These are phyloP conservation scores for Drosophila phalerata DNA, from an alignment of 2,888 invertebrate genomes.

Conservation along the genomic window DNA sequence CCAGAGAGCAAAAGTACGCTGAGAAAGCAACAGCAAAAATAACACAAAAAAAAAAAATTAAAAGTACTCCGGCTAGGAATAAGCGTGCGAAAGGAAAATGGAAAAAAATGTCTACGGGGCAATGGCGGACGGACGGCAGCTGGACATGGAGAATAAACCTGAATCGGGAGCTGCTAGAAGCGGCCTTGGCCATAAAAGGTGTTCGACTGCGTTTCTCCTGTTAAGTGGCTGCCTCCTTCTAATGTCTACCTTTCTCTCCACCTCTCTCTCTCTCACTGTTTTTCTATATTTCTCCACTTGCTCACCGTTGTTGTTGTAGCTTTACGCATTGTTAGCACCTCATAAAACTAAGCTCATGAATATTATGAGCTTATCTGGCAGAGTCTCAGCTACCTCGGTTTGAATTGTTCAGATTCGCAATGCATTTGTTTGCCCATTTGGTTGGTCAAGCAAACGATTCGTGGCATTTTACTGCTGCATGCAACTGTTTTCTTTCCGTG, in stretches of 20 bases:
- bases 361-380: slow-evolving; percentile 81
- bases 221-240: slow-evolving; percentile 40
- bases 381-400: slow-evolving; percentile 22
- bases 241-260: no score
- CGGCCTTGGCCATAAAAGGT: slow-evolving; percentile 48
- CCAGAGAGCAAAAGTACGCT: slow-evolving; percentile 43
- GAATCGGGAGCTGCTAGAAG: slow-evolving; percentile 16
- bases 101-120: slow-evolving; percentile 54
- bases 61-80: slow-evolving; percentile 23
- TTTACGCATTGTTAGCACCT: slow-evolving; percentile 84
- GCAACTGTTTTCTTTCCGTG: slow-evolving; percentile 25
- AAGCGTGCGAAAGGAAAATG: slow-evolving; percentile 49
- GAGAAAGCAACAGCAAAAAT: slow-evolving; percentile 25
- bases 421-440: slow-evolving; percentile 35
- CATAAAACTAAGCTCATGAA: slow-evolving; percentile 85
- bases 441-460: slow-evolving; percentile 46
- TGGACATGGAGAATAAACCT: slow-evolving; percentile 12
- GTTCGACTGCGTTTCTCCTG: slow-evolving; percentile 46
- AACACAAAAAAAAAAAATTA: slow-evolving; percentile 21
- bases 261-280: neutral
- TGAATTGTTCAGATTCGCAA: slow-evolving; percentile 55
- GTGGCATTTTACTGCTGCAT: slow-evolving; percentile 3
- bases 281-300: neutral
- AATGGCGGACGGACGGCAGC: slow-evolving; percentile 22
- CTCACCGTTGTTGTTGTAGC: slow-evolving; percentile 42